Evolutionary conservation across 2,113 vertebrate species (phyloP), one percentile per base, ranked within the genome.

Genomic region (Nothobranchius furzeri): DNA sequence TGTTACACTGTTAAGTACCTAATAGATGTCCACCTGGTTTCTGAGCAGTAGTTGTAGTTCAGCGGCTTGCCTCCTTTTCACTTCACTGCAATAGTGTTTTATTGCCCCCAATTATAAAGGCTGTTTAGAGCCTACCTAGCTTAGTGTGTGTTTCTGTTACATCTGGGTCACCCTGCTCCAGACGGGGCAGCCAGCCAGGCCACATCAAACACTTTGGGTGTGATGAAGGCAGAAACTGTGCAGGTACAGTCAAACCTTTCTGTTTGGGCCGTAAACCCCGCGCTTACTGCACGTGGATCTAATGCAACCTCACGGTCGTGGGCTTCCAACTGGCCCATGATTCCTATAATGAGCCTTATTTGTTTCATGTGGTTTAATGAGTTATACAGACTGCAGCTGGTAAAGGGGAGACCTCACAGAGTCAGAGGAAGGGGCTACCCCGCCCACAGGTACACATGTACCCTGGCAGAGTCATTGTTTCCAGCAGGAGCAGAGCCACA

Each of bases 341-440:
- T 76, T 71, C 76, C 81, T 79, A 58, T 88, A 87, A 90, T 68
- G 81, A 83, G 71, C 65, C 77, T 69, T 82, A 84, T 75, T 91
- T 81, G 89, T 93, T 93, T 93, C 88, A 93, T 93, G 92, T 93
- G 92, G 91, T 92, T 88, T 90, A 81, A 89, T 75, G 80, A 83
- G 88, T 69, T 69, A 72, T 58, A 75, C 81, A 84, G 82, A 85
- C 81, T 82, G 69, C 79, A 84, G 66, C 89, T 87, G 81, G 85
- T 64, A 68, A 37, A 53, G 76, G 65, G 64, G 84, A 85, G 90
- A 89, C 89, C 89, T 91, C 85, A 87, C 87, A 86, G 73, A 65
- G 76, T 85, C 73, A 71, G 37, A 78, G 62, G 60, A 60, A 77
- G 55, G 70, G 65, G 61, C 54, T 63, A 42, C 81, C 75, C 76